phyloP scores from a whole-genome alignment of 2,113 vertebrate genomes.

The Hystrix brachyura region DNA sequence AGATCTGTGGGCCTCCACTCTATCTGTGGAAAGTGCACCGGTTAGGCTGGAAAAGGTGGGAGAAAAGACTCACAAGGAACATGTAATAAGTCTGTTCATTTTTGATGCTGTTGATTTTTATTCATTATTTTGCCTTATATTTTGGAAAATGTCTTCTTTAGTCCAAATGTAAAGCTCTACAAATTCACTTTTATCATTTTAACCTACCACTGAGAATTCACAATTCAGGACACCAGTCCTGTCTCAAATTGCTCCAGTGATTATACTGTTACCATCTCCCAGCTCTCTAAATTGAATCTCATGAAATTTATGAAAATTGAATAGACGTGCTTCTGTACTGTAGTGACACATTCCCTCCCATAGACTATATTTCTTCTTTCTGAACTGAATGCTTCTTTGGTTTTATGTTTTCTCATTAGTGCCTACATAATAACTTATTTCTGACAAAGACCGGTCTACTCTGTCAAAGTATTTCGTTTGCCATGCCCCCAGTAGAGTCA shows the following conservation, averaged over 20 bases:
- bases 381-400: background rate
- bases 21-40: background rate
- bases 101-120: slow-evolving; percentile 13
- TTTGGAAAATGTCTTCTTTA: slow-evolving; percentile 42
- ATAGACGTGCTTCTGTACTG: background rate
- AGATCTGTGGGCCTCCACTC: background rate
- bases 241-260: background rate
- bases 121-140: background rate
- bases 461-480: background rate
- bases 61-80: background rate
- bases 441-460: background rate
- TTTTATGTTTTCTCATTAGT: slow-evolving; percentile 25
- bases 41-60: background rate
- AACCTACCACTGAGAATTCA: background rate
- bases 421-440: background rate
- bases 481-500: background rate
- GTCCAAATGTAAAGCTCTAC: background rate
- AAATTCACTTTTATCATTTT: slow-evolving; percentile 24
- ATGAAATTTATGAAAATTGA: background rate
- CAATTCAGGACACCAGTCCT: background rate
- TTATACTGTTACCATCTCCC: background rate
- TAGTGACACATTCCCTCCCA: background rate
- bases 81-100: background rate
- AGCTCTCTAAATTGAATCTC: slow-evolving; percentile 20
- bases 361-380: background rate